Percentiles rank a stretch among this genome's conserved stretches.
Conservation (phyloP, 2,888 invertebrate genomes). For the Sylvicola fuscatus region DNA sequence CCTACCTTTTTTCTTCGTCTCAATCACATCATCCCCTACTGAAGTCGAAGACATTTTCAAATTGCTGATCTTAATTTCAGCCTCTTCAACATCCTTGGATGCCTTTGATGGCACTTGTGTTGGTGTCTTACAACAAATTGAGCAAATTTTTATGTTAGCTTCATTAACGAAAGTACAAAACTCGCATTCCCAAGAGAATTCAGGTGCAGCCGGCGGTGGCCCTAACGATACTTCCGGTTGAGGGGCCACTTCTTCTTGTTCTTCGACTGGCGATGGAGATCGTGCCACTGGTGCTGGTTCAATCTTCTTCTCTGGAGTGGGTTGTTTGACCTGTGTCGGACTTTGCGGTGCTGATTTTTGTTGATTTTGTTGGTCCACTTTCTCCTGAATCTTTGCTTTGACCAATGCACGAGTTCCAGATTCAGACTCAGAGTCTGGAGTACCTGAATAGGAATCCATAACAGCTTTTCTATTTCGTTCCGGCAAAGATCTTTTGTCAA, state of each 20-base stretch:
- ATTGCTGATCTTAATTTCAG: conserved; percentile 6
- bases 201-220: conserved; percentile 31
- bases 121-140: conserved; percentile 71
- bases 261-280: conserved; percentile 1
- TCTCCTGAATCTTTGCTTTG: conserved; percentile 24
- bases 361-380: conserved; percentile 11
- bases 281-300: background rate
- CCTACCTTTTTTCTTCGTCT: conserved; percentile 44
- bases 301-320: conserved; percentile 1
- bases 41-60: background rate
- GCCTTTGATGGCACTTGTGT: conserved; percentile 16
- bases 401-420: conserved; percentile 18
- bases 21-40: conserved; percentile 10
- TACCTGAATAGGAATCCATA: conserved; percentile 9
- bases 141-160: conserved; percentile 55
- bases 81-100: conserved; percentile 4
- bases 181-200: conserved; percentile 62
- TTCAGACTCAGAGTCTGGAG: conserved; percentile 21
- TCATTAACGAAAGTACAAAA: conserved; percentile 81
- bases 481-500: background rate
- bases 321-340: conserved; percentile 2
- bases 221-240: conserved; percentile 16
- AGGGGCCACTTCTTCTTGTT: conserved; percentile 3
- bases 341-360: conserved; percentile 9
- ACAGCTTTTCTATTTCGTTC: background rate